These are phyloP conservation scores for Triops longicaudatus DNA, from an alignment of 1,140 invertebrate genomes.

Conservation along the genomic window DNA sequence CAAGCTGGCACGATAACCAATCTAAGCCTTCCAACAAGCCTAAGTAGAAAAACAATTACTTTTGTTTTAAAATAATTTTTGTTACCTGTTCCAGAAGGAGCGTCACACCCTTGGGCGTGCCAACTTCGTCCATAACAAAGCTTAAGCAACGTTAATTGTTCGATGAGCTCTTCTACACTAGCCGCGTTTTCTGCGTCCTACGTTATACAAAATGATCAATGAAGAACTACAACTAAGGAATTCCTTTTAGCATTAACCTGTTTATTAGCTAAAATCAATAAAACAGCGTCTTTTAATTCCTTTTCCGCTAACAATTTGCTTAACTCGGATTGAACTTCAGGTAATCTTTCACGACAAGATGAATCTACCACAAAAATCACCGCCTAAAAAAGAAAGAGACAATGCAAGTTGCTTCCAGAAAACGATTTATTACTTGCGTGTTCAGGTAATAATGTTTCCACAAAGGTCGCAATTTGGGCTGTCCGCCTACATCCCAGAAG, in stretches of 20 bases:
- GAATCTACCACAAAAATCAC: conserved; percentile 37
- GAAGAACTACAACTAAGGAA: background rate
- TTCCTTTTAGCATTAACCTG: conserved; percentile 27
- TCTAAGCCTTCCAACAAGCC: conserved; percentile 17
- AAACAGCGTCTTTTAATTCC: conserved; percentile 31
- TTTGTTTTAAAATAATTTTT: background rate
- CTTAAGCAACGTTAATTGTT: conserved; percentile 9
- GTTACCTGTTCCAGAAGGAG: conserved; percentile 18
- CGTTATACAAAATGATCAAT: background rate
- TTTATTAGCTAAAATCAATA: conserved; percentile 37
- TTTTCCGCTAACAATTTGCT: conserved; percentile 30
- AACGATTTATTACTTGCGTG: conserved; percentile 43
- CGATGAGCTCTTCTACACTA: conserved; percentile 16
- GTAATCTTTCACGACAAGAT: conserved; percentile 32
- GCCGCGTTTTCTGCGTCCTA: conserved; percentile 8
- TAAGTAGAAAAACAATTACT: background rate
- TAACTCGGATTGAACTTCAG: conserved; percentile 35
- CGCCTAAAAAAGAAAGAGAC: conserved; percentile 22
- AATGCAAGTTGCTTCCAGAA: background rate
- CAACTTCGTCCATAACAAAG: conserved; percentile 18
- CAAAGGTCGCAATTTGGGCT: conserved; percentile 40
- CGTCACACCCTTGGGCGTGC: conserved; percentile 17
- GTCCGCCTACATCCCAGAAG: conserved; percentile 44
- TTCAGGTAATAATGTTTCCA: conserved; percentile 59
- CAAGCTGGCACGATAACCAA: conserved; percentile 19